A percentile compares a stretch with the other conserved stretches of the same genome.
Conservation (phyloP, 2,113 vertebrate species). For the Pongo abelii region DNA sequence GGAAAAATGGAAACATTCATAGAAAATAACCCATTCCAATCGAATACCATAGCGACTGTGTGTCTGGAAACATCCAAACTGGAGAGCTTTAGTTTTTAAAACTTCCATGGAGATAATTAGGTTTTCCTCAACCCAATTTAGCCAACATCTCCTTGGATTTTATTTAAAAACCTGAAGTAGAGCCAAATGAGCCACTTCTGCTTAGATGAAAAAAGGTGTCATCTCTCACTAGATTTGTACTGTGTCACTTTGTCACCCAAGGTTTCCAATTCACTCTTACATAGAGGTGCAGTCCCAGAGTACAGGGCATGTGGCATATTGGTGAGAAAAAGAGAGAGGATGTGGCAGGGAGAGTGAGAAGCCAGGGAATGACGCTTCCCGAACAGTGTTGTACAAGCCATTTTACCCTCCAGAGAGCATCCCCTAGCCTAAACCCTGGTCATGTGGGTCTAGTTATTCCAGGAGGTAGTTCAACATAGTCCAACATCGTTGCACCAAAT, state of each 20-base stretch:
- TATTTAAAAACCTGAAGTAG: slow-evolving; percentile 6
- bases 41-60: background rate
- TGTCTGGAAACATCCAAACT: slow-evolving; percentile 45
- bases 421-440: background rate
- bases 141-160: background rate
- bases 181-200: background rate
- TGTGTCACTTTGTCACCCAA: slow-evolving; percentile 16
- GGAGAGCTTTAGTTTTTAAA: background rate
- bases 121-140: background rate
- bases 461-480: background rate
- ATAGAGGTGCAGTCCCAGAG: background rate
- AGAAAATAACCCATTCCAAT: background rate
- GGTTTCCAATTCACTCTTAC: background rate
- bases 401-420: background rate
- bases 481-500: background rate
- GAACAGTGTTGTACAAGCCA: accelerated
- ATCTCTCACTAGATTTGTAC: slow-evolving; percentile 21
- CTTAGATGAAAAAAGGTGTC: background rate
- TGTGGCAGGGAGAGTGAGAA: background rate
- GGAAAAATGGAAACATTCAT: background rate
- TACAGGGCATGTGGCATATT: background rate
- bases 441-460: background rate
- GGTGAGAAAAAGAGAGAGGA: background rate
- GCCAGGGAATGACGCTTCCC: background rate
- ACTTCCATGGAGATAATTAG: background rate